phyloP scores from a whole-genome alignment of 1,140 invertebrate genomes.

The Mylabris phalerata region DNA sequence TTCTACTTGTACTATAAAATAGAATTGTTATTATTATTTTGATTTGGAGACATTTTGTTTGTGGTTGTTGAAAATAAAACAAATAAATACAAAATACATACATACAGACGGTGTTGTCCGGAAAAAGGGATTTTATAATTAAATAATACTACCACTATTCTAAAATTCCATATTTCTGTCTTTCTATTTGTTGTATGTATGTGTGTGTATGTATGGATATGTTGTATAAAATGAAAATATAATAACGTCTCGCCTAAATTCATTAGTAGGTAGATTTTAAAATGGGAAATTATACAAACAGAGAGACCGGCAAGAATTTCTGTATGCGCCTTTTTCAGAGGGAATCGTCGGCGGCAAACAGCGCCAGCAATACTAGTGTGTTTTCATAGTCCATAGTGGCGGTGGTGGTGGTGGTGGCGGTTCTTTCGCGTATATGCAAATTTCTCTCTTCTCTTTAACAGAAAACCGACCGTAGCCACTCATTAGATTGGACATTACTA shows the following conservation, averaged over 20 bases:
- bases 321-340: background rate
- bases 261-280: constrained; percentile 21
- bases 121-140: constrained; percentile 2
- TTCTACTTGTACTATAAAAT: too few species aligned
- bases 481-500: constrained; percentile 28
- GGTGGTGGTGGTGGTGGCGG: too few species aligned
- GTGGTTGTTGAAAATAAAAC: too few species aligned
- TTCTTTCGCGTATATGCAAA: constrained; percentile 12
- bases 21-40: too few species aligned
- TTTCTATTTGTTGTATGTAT: too few species aligned
- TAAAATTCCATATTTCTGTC: too few species aligned
- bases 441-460: constrained; percentile 7
- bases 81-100: too few species aligned
- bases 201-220: background rate
- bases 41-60: too few species aligned
- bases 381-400: too few species aligned
- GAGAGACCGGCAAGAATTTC: constrained; percentile 13
- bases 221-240: constrained; percentile 19
- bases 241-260: constrained; percentile 24
- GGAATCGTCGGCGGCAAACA: too few species aligned
- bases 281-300: constrained; percentile 21
- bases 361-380: too few species aligned
- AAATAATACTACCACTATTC: constrained; percentile 8
- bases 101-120: too few species aligned
- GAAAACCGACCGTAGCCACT: constrained; percentile 17